Evolutionary conservation across 2,113 vertebrate genomes (phyloP).

Genomic region (Anseranas semipalmata): DNA sequence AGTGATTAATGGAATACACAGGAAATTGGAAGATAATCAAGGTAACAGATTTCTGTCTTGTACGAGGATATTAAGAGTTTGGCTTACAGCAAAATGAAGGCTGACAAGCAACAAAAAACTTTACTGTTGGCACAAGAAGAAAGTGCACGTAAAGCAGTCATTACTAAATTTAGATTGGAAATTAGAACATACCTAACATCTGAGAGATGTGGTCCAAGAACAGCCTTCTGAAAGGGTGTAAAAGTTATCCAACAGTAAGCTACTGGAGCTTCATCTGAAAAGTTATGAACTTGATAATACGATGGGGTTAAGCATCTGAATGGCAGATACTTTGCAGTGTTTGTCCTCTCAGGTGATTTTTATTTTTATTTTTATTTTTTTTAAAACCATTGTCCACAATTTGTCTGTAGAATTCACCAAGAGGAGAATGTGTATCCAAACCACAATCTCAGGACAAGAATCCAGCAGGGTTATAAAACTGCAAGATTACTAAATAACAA

Average conservation of each 20-base stretch:
- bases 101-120: neutral
- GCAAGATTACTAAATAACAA: neutral
- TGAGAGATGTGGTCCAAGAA: neutral
- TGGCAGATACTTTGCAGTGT: neutral
- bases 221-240: neutral
- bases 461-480: neutral
- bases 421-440: neutral
- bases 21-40: neutral
- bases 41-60: neutral
- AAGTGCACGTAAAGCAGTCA: neutral
- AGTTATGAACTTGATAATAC: neutral
- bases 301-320: neutral
- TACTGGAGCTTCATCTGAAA: neutral
- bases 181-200: neutral
- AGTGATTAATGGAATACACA: neutral
- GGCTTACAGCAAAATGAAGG: neutral
- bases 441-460: neutral
- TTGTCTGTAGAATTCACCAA: neutral
- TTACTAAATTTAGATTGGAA: neutral
- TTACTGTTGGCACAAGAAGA: neutral
- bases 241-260: neutral
- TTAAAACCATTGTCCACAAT: fast-evolving
- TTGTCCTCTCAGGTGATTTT: neutral
- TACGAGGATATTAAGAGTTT: neutral
- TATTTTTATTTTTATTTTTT: neutral